Conservation (phyloP, 2,113 vertebrate genomes). For the Forbesichthys agassizii region DNA sequence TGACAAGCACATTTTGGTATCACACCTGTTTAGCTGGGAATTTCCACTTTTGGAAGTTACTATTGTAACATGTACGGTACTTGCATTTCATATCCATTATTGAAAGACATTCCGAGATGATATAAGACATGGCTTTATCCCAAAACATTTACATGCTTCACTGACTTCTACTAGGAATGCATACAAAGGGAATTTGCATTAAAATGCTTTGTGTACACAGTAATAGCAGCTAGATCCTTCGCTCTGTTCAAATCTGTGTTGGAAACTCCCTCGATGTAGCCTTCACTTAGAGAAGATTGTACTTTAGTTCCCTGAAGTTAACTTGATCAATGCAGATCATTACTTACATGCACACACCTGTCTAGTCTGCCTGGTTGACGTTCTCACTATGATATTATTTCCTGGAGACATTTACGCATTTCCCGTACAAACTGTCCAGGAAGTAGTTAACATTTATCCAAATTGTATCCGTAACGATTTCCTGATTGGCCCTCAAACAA, state of each 20-base stretch:
- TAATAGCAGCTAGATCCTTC: neutral
- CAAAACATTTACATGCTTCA: slow-evolving; percentile 30
- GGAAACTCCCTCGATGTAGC: neutral
- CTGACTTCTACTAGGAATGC: slow-evolving; percentile 23
- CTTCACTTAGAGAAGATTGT: neutral
- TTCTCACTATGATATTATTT: slow-evolving; percentile 49
- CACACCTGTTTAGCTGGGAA: slow-evolving; percentile 5
- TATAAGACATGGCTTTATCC: neutral
- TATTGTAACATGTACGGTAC: neutral
- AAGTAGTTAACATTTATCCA: slow-evolving; percentile 53
- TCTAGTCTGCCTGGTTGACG: neutral
- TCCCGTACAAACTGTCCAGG: slow-evolving; percentile 50
- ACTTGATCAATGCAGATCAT: neutral
- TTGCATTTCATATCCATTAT: slow-evolving; percentile 14
- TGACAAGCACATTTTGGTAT: neutral
- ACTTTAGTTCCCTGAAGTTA: slow-evolving; percentile 1
- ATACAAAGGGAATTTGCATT: slow-evolving; percentile 17
- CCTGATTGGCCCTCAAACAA: slow-evolving; percentile 1
- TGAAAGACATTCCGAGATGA: slow-evolving; percentile 20
- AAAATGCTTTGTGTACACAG: slow-evolving; percentile 3
- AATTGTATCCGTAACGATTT: slow-evolving; percentile 7
- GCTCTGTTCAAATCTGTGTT: slow-evolving; percentile 2
- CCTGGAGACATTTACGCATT: slow-evolving; percentile 54
- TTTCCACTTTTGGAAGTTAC: slow-evolving; percentile 20
- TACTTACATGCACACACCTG: neutral